These are phyloP conservation scores for Cotesia chilonis DNA, from an alignment of 1,140 invertebrate species.

Conservation along the genomic window DNA sequence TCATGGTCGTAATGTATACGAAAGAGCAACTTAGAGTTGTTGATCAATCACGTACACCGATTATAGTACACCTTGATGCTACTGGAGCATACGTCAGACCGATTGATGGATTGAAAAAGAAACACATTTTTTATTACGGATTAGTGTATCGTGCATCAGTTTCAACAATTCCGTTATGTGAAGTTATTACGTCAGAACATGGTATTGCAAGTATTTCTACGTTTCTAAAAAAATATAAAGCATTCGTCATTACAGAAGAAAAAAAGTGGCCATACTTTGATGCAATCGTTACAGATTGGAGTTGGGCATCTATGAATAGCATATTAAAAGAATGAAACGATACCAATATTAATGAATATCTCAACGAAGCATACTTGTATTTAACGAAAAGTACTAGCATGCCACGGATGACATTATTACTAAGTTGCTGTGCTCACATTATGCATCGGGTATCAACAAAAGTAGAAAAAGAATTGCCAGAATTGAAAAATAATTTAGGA, in stretches of 20 bases:
- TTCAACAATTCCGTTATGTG: not conserved
- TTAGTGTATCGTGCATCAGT: not conserved
- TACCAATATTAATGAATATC: constrained; percentile 10
- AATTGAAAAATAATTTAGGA: too few relatives aligned
- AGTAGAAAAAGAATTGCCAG: too few relatives aligned
- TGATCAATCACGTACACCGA: not conserved
- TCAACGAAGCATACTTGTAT: not conserved
- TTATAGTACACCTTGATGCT: constrained; percentile 21
- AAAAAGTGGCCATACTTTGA: constrained; percentile 20
- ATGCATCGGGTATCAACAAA: too few relatives aligned
- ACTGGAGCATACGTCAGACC: constrained; percentile 22
- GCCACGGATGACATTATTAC: too few relatives aligned
- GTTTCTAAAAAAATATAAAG: constrained; percentile 13
- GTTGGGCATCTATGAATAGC: constrained; percentile 27
- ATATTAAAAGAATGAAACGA: constrained; percentile 27
- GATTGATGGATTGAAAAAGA: not conserved
- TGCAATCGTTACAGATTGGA: constrained; percentile 27
- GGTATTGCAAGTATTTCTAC: not conserved
- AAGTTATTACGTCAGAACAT: constrained; percentile 31
- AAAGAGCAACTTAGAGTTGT: not conserved
- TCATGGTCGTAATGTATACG: not conserved
- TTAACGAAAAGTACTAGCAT: not conserved
- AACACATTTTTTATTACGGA: constrained; percentile 25
- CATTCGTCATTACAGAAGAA: not conserved
- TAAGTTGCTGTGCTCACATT: too few relatives aligned